Conservation (phyloP, 2,888 invertebrate genomes). For the Mesochorus sp. region DNA sequence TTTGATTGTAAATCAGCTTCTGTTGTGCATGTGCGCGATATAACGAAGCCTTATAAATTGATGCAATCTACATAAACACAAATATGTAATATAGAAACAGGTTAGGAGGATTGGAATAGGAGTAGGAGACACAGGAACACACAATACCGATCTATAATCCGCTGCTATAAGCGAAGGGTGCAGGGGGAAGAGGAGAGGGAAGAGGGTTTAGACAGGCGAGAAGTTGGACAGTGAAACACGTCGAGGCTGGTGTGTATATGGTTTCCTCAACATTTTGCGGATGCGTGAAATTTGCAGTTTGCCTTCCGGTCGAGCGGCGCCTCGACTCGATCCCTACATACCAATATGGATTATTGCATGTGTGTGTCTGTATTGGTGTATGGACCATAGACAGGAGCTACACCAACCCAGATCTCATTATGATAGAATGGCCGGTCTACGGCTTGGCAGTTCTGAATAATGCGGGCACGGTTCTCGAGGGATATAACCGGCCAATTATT, state of each 20-base stretch:
- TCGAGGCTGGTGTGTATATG: slow-evolving; percentile 13
- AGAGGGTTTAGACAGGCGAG: neutral
- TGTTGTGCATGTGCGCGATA: too few species aligned
- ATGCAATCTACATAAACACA: neutral
- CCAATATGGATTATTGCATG: neutral
- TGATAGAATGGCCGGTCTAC: slow-evolving; percentile 52
- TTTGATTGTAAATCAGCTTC: too few species aligned
- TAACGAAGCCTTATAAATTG: neutral
- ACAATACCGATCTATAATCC: slow-evolving; percentile 26
- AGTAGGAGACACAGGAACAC: too few species aligned
- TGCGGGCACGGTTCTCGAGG: slow-evolving; percentile 55
- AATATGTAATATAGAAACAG: neutral
- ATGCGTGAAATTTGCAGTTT: slow-evolving; percentile 56
- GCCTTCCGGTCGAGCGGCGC: slow-evolving; percentile 41
- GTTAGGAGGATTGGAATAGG: neutral
- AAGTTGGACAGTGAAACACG: slow-evolving; percentile 14
- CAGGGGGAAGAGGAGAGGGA: too few species aligned
- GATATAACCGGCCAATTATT: slow-evolving; percentile 58
- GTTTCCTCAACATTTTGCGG: slow-evolving; percentile 37
- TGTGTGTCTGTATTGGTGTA: too few species aligned
- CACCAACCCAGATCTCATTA: slow-evolving; percentile 51
- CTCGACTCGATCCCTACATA: slow-evolving; percentile 6
- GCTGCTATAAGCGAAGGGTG: neutral
- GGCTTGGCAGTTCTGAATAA: slow-evolving; percentile 57
- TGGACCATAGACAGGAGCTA: slow-evolving; percentile 3